Evolutionary conservation across 1,140 invertebrate species (phyloP), one percentile per base, ranked within the genome.

Genomic region (Dryas iulia): DNA sequence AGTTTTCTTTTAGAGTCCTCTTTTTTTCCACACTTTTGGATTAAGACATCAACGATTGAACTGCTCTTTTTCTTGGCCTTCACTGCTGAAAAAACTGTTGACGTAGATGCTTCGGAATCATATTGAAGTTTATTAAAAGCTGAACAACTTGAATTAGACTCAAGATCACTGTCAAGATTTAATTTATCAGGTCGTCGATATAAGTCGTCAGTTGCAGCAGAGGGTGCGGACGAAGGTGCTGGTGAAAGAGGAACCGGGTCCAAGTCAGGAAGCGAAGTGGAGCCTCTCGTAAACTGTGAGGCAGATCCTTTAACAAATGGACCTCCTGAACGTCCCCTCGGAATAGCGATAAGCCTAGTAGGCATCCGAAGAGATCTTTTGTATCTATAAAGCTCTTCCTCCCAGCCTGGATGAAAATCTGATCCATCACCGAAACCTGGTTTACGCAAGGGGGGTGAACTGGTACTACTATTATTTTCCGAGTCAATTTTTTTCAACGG

Each of bases 291-390:
- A 72, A 91, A 84, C 47, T 84, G 78, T 30, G 71, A 71, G 21
- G 74, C 76, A 8, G 79, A 73, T n/a, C 78, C 78, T 72, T 82
- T 81, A 24, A 72, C 72, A 66, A 89, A 91, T 14, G 89, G 86
- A 5, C 87, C 87, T 31, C 84, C 89, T 23, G 89, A 90, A 24
- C 87, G 77, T 12, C 89, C 89, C 69, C 87, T 78, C 23, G 96
- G 94, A 6, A 97, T 95, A 5, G 95, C 96, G 64, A 97, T 97
- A 33, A 97, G 87, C 69, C 94, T 94, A 11, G 95, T 89, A 2
- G 96, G 96, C 93, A 97, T 96, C 61, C 96, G 93, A 1, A 97
- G 85, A 0, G 96, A 96, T 71, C 95, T 93, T 84, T 97, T 97
- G 74, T 95, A 97, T 69, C 94, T 94, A 74, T 96, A 96, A 23